A percentile compares a stretch with the other conserved stretches of the same genome.
Evolutionary conservation across 37 sponge, comb jelly and placozoan genomes (phyloP).

Genomic region (Eunapius fragilis): DNA sequence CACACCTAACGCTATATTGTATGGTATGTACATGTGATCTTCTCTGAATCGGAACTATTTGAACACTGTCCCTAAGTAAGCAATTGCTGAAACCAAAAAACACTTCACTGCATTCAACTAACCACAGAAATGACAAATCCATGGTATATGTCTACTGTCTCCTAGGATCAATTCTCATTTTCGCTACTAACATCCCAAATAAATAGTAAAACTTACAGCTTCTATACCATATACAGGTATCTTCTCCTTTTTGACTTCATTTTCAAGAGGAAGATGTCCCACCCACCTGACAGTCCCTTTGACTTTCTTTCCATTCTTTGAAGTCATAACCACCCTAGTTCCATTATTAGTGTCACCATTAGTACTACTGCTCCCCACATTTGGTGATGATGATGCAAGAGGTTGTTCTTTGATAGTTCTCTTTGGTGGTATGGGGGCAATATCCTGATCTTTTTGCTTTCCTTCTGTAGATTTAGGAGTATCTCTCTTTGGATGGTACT

Average conservation of each 20-base stretch:
- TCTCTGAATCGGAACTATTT: no score
- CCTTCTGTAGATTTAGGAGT: background rate
- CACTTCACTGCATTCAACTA: no score
- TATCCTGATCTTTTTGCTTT: background rate
- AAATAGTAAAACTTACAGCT: slow-evolving; percentile 59
- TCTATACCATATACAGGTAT: slow-evolving; percentile 39
- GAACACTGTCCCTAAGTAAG: no score
- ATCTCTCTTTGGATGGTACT: background rate
- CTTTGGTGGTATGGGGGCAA: background rate
- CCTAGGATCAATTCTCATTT: no score
- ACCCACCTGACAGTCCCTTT: slow-evolving; percentile 58
- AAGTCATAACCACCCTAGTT: slow-evolving; percentile 32
- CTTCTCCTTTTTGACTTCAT: background rate
- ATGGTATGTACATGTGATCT: no score
- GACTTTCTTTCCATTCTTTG: background rate
- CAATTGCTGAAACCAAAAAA: no score
- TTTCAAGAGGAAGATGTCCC: background rate
- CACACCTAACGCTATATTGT: no score
- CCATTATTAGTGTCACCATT: slow-evolving; percentile 1
- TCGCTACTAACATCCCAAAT: no score
- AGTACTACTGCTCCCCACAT: background rate
- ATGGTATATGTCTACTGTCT: no score
- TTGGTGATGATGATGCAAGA: background rate
- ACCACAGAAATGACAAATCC: no score
- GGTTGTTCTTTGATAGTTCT: background rate